These are phyloP conservation scores for Atta texana DNA, from an alignment of 1,140 invertebrate species.

Conservation along the genomic window DNA sequence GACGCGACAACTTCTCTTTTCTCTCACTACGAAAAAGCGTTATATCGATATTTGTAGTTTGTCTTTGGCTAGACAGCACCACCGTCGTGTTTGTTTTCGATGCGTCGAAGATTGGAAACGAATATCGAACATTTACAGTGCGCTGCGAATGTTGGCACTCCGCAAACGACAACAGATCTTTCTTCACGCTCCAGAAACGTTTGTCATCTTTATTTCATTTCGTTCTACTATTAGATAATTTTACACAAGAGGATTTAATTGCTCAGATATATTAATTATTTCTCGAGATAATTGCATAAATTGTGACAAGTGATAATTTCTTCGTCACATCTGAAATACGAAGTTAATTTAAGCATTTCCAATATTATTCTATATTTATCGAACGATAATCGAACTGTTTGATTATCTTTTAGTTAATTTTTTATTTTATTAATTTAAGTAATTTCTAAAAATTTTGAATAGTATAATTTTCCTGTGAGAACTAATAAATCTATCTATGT, in stretches of 20 bases:
- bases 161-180: constrained; percentile 53
- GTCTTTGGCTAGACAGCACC: constrained; percentile 26
- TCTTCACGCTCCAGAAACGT: constrained; percentile 20
- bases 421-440: not conserved
- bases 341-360: constrained; percentile 1
- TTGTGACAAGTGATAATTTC: not conserved
- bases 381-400: not conserved
- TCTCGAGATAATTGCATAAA: not conserved
- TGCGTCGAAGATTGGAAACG: constrained; percentile 56
- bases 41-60: constrained; percentile 59
- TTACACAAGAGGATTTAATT: not conserved
- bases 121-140: constrained; percentile 39
- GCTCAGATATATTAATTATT: not conserved
- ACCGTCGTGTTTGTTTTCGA: constrained; percentile 50
- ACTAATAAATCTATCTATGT: not conserved
- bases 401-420: not conserved
- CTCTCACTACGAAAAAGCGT: not conserved
- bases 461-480: not conserved
- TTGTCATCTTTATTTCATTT: not conserved
- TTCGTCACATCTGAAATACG: not conserved
- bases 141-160: constrained; percentile 9
- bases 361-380: not conserved
- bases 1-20: constrained; percentile 20
- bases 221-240: not conserved
- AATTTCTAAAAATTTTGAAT: not conserved